Conservation (phyloP, 2,888 invertebrate genomes). For the Phytoseiulus persimilis region DNA sequence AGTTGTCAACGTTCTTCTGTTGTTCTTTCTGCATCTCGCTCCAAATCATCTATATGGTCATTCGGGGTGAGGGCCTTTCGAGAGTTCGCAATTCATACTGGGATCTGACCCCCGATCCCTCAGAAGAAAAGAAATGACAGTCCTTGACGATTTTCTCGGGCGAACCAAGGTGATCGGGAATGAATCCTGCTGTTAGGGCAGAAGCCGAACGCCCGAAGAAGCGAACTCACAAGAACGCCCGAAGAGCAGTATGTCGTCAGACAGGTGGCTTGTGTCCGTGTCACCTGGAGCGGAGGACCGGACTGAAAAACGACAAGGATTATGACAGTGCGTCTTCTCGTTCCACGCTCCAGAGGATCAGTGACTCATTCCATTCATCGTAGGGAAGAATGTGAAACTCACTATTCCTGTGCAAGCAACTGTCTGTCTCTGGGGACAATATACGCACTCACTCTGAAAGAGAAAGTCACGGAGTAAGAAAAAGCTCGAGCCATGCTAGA, state of each 20-base stretch:
- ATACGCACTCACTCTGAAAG: conserved; percentile 31
- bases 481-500: neutral
- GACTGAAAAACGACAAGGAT: neutral
- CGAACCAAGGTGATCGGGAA: too few relatives aligned
- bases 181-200: too few relatives aligned
- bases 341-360: too few relatives aligned
- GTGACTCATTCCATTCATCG: too few relatives aligned
- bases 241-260: conserved; percentile 12
- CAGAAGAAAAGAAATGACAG: too few relatives aligned
- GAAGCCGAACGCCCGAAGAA: neutral
- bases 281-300: conserved; percentile 28
- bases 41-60: too few relatives aligned
- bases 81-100: too few relatives aligned
- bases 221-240: neutral
- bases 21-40: too few relatives aligned
- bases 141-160: too few relatives aligned
- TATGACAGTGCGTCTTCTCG: neutral
- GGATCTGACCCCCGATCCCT: too few relatives aligned
- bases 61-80: too few relatives aligned
- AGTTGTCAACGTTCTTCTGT: too few relatives aligned
- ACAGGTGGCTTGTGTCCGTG: conserved; percentile 22
- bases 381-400: neutral
- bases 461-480: neutral
- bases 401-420: conserved; percentile 34
- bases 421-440: conserved; percentile 20